phyloP scores from a whole-genome alignment of 2,113 vertebrate genomes.

The Melanerpes aurifrons region DNA sequence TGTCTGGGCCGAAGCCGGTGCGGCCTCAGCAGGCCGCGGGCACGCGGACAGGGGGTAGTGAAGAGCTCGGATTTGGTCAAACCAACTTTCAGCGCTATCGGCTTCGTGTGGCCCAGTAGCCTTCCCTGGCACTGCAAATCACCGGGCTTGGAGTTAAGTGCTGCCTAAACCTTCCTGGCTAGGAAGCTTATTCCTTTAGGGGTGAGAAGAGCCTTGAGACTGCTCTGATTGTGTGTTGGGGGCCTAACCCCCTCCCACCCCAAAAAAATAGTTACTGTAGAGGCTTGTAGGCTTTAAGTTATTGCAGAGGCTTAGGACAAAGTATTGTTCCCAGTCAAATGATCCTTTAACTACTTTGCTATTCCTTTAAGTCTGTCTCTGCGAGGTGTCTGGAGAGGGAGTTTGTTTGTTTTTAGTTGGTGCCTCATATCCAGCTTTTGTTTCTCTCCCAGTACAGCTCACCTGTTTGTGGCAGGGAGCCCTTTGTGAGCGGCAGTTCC shows the following conservation, averaged over 20 bases:
- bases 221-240: background rate
- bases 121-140: too few species aligned
- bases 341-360: background rate
- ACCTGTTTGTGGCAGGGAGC: slow-evolving; percentile 4
- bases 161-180: background rate
- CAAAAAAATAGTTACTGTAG: background rate
- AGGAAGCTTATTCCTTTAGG: accelerated
- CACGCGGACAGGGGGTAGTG: accelerated
- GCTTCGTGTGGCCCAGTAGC: background rate
- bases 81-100: accelerated
- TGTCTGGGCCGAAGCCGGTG: background rate
- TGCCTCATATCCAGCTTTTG: slow-evolving; percentile 58
- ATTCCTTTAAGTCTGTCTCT: background rate
- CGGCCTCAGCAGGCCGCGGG: background rate
- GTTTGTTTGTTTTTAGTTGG: slow-evolving; percentile 10
- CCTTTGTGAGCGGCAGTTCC: background rate
- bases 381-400: background rate
- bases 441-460: background rate
- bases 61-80: background rate
- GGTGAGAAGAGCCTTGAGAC: accelerated
- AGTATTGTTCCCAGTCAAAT: background rate
- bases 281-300: background rate
- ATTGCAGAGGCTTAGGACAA: background rate
- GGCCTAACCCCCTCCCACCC: background rate
- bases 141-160: accelerated